Base-by-base conservation (phyloP, 2,797 vertebrate genomes). In the Melanotaenia nigrans region DNA sequence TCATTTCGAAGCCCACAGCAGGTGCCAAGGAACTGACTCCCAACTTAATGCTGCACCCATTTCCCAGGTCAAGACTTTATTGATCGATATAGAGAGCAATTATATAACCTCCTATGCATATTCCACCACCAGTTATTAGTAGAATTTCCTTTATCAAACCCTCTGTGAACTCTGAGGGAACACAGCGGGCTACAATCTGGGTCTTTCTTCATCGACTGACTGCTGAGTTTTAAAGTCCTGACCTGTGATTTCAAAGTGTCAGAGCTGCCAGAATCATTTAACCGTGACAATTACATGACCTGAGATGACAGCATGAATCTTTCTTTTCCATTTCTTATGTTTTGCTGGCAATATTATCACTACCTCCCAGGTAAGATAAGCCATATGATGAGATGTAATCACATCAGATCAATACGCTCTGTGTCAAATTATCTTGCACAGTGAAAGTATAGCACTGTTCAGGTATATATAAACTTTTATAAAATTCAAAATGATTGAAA, bases 31-130 rank as follows among this genome's bases (percentile, higher is more conserved):
- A 81, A 71, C 70, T 53, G 58, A 65, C 76, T 88, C 73, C 68
- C 74, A 49, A 56, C 65, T 81, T 78, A 81, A 84, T 77, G 87
- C 83, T 24, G 45, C 79, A 75, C 86, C 84, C 78, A 85, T 89
- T 90, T 89, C 87, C 83, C 78, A 82, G 86, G 88, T 91, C 87
- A 88, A 77, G 86, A 75, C 73, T 77, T 82, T 81, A 90, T 92
- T 90, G 89, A 92, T 90, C 84, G 85, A 90, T 81, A 78, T 55
- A 80, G 83, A 87, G 85, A 69, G 84, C 88, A 90, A 85, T 91
- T 90, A 88, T 84, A 89, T 87, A 89, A 87, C 79, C 82, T 53
- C 76, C 86, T 78, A 81, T 83, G 85, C 81, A 75, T 69, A 74
- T 65, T 72, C 77, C 73, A 61, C 81, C 65, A 18, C 54, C 65